These are phyloP conservation scores for Falco concolor DNA, from an alignment of 2,797 vertebrate species.

Conservation along the genomic window DNA sequence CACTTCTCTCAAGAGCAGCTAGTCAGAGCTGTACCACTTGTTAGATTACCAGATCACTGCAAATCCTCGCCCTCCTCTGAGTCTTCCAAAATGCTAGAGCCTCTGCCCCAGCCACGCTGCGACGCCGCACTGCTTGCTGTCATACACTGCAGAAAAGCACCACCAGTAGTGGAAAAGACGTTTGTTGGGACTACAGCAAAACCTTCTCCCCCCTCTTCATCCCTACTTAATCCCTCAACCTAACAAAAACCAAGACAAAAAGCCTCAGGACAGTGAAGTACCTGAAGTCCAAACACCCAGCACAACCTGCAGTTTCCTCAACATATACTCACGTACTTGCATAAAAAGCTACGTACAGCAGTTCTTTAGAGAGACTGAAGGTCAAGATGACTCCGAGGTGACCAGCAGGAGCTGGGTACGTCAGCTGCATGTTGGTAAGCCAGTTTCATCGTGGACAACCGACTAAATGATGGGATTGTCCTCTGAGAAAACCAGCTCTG, in stretches of 20 bases:
- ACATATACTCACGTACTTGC: not conserved
- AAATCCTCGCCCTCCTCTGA: slow-evolving; percentile 22
- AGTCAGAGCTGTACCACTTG: not conserved
- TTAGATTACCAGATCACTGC: slow-evolving; percentile 42
- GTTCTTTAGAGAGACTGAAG: not conserved
- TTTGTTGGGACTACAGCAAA: not conserved
- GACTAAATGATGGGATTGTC: not conserved
- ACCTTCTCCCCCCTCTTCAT: not conserved
- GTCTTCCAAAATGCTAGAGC: slow-evolving; percentile 11
- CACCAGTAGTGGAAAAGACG: not conserved
- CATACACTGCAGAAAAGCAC: not conserved
- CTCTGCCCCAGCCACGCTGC: slow-evolving; percentile 25
- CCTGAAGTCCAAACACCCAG: not conserved
- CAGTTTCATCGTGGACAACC: not conserved
- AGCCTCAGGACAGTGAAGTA: not conserved
- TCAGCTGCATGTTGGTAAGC: not conserved
- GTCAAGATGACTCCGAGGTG: not conserved
- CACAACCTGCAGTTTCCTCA: slow-evolving; percentile 1
- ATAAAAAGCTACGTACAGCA: not conserved
- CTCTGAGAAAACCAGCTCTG: not conserved
- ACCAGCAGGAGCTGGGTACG: not conserved
- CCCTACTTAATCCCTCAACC: not conserved
- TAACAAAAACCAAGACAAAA: not conserved
- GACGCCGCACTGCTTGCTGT: slow-evolving; percentile 32
- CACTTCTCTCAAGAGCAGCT: slow-evolving; percentile 26